Base-by-base conservation (phyloP, 2,797 vertebrate genomes). In the Rhadinocentrus ornatus region DNA sequence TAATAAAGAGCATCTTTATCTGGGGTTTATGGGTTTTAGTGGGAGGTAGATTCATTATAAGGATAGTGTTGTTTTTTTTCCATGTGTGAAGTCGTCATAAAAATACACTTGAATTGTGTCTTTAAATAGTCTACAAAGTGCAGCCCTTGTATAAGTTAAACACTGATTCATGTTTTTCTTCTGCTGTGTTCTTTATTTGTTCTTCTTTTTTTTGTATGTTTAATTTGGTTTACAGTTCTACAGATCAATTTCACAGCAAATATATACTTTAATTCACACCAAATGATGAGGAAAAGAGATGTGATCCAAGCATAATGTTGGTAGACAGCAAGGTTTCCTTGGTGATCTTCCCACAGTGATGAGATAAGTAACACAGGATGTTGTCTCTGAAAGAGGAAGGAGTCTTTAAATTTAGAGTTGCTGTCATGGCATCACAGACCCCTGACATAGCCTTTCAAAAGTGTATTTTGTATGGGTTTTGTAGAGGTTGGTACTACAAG, bases 351-450 rank as follows among this genome's bases (percentile, higher is more conserved):
- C 74, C 54, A 65, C 60, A 77, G 50, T 60, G 68, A 72, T 73
- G 66, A 6, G 27, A 73, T n/a, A n/a, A n/a, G n/a, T n/a, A 60
- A 76, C 82, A 66, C 74, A 62, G 71, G 78, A 85, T 66, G 48
- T 64, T 70, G 67, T 86, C 66, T 66, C 62, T 3, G 57, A 66
- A 76, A 81, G 48, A 18, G 55, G 62, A 84, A 83, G 56, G 44
- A 65, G 77, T 85, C 84, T 78, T 66, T 76, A 62, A 88, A 66
- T 74, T 69, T 22, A 50, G 56, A 66, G 22, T 61, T 57, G 91
- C 90, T 86, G 85, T 82, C 92, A 92, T 91, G 90, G 88, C 57
- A 67, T 66, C 74, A 3, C 57, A 41, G 88, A 87, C 85, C 83
- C 75, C 88, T 63, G 13, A 61, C 81, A 39, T 65, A 81, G 86